Base-by-base conservation (phyloP, 2,888 invertebrate genomes). In the Gnatocerus cornutus region DNA sequence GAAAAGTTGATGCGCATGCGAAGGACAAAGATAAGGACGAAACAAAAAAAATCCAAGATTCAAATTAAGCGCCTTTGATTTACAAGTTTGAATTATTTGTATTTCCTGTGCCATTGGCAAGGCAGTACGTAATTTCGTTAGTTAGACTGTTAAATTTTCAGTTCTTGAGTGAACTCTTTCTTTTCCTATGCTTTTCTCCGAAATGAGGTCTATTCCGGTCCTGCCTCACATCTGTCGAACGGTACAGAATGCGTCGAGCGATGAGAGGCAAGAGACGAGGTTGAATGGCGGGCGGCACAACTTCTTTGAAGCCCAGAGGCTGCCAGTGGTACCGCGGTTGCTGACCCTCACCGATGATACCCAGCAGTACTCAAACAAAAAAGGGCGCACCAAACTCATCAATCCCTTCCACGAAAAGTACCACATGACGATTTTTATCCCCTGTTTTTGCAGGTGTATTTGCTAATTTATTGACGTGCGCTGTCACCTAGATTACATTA, bases 221-320 rank as follows among this genome's bases (percentile, higher is more conserved):
- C 61, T 61, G 64, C 3, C 33, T 10, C 30, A 14, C 68, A 61
- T 61, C 68, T 68, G 68, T 61, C 68, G 68, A 61, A 68, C 63
- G 72, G 55, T 61, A 69, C 68, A 64, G 72, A 70, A 70, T 64
- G 69, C 66, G 61, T 62, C 71, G 72, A 69, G 71, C 64, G 71
- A 64, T 41, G 65, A 70, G 59, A 61, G 69, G 72, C 53, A 61
- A 68, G 68, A 74, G 73, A 67, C 72, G 43, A 67, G 70, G 74
- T 71, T 76, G 77, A 78, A 79, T 76, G 76, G 79, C 78, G 76
- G 79, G 78, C 80, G 80, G 79, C 78, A 63, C 63, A 72, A 74
- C 74, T 74, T 74, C 78, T 80, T 80, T 79, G 79, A 79, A 78
- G 79, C 79, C 79, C 80, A 76, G 76, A 78, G 77, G 77, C 77